These are phyloP conservation scores for Podarcis lilfordi DNA, from an alignment of 2,797 vertebrate genomes.

Conservation along the genomic window DNA sequence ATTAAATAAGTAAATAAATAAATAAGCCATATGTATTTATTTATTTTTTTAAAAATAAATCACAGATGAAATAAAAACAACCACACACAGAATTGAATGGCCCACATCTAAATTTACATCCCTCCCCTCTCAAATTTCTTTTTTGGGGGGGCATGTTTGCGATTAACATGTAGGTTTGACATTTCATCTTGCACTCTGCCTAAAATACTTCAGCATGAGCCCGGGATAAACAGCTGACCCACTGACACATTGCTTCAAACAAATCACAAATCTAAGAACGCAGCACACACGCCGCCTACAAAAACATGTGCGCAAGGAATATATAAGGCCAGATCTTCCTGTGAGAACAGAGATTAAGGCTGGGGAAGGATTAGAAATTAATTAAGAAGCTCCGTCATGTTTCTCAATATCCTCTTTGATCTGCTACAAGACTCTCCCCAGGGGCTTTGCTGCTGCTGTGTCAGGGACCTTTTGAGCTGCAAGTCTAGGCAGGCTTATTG, in stretches of 20 bases:
- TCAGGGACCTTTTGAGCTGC: conserved; percentile 46
- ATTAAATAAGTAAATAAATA: background rate
- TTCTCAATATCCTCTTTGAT: conserved; percentile 66
- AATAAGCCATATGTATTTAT: background rate
- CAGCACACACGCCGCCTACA: conserved; percentile 61
- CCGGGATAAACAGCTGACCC: conserved; percentile 29
- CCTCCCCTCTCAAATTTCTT: background rate
- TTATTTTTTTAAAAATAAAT: background rate
- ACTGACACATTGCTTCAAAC: conserved; percentile 37
- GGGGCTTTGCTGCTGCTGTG: conserved; percentile 35
- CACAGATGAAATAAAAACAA: background rate
- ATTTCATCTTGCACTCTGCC: conserved; percentile 19
- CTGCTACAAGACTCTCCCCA: conserved; percentile 58
- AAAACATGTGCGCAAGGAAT: conserved; percentile 64
- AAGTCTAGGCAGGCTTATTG: conserved; percentile 47
- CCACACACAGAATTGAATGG: background rate
- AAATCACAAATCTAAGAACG: conserved; percentile 47
- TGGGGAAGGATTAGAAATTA: conserved; percentile 75
- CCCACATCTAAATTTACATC: conserved; percentile 6
- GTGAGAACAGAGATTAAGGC: conserved; percentile 65
- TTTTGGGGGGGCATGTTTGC: background rate
- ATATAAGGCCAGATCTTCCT: conserved; percentile 65
- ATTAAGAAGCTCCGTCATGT: conserved; percentile 69
- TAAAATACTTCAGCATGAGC: background rate
- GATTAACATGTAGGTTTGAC: conserved; percentile 50